Percentiles rank a stretch among this genome's conserved stretches.
These are phyloP conservation scores for Melitaea cinxia DNA, from an alignment of 1,140 invertebrate species.

Conservation along the genomic window DNA sequence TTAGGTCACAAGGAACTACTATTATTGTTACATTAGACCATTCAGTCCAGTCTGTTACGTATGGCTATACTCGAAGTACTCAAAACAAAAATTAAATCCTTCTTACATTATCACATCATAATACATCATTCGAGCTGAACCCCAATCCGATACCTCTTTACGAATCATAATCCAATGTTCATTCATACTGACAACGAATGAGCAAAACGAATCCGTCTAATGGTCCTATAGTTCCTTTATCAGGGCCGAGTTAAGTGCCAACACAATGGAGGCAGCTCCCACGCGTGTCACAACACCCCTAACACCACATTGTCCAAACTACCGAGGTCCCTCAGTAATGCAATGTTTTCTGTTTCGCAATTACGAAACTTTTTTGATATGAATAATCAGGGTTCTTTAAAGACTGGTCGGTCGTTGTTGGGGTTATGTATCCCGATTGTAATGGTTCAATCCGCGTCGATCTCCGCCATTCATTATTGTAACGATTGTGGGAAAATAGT, in stretches of 20 bases:
- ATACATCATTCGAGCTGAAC: slow-evolving; percentile 37
- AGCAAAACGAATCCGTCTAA: slow-evolving; percentile 79
- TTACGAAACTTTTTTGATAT: slow-evolving; percentile 11
- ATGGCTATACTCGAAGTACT: background rate
- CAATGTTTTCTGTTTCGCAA: slow-evolving; percentile 17
- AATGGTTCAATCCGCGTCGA: slow-evolving; percentile 71
- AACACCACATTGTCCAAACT: slow-evolving; percentile 48
- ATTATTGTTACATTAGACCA: no score
- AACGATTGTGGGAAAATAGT: slow-evolving; percentile 77
- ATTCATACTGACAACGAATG: slow-evolving; percentile 74
- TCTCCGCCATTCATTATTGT: slow-evolving; percentile 67
- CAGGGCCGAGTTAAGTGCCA: slow-evolving; percentile 74
- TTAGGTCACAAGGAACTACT: no score
- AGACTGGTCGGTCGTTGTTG: slow-evolving; percentile 42
- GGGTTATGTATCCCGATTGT: slow-evolving; percentile 57
- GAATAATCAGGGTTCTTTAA: slow-evolving; percentile 42
- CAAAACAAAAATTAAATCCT: background rate
- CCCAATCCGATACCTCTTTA: slow-evolving; percentile 60
- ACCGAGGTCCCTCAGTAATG: slow-evolving; percentile 40
- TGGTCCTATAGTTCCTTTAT: slow-evolving; percentile 79
- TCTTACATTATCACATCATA: slow-evolving; percentile 9
- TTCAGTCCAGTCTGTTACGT: background rate
- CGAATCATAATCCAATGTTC: slow-evolving; percentile 78
- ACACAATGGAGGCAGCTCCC: slow-evolving; percentile 74
- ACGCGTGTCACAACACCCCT: slow-evolving; percentile 78